Conservation (phyloP, 2,888 invertebrate genomes). For the Rhodophaea formosa region DNA sequence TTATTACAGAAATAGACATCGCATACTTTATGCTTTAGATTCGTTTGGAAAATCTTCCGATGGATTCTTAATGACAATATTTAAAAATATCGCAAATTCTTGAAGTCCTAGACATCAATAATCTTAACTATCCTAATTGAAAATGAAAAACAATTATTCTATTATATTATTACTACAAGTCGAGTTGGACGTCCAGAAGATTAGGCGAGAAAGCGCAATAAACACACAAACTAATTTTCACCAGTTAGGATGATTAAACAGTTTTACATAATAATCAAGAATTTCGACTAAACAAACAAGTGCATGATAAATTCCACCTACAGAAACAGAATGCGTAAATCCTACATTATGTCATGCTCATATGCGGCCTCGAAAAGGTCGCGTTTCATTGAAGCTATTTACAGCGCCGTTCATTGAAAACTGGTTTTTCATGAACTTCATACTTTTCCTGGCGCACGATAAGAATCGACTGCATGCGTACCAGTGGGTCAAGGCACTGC, state of each 20-base stretch:
- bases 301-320: background rate
- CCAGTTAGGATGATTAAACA: background rate
- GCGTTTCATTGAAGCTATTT: slow-evolving; percentile 45
- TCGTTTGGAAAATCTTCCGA: too few relatives aligned
- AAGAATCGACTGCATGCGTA: slow-evolving; percentile 2
- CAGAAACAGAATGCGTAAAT: background rate
- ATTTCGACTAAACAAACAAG: background rate
- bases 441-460: slow-evolving; percentile 16
- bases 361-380: slow-evolving; percentile 61
- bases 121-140: too few relatives aligned
- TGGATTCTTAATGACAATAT: too few relatives aligned
- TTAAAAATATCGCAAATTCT: too few relatives aligned
- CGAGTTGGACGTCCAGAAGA: too few relatives aligned
- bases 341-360: slow-evolving; percentile 42
- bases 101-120: too few relatives aligned
- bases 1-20: too few relatives aligned
- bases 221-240: background rate
- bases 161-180: too few relatives aligned
- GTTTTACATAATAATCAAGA: background rate
- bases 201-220: too few relatives aligned
- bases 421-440: slow-evolving; percentile 47
- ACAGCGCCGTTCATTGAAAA: slow-evolving; percentile 52
- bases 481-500: slow-evolving; percentile 37
- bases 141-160: too few relatives aligned
- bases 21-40: too few relatives aligned